phyloP scores from a whole-genome alignment of 2,113 vertebrate genomes.

The Cathartes aura region DNA sequence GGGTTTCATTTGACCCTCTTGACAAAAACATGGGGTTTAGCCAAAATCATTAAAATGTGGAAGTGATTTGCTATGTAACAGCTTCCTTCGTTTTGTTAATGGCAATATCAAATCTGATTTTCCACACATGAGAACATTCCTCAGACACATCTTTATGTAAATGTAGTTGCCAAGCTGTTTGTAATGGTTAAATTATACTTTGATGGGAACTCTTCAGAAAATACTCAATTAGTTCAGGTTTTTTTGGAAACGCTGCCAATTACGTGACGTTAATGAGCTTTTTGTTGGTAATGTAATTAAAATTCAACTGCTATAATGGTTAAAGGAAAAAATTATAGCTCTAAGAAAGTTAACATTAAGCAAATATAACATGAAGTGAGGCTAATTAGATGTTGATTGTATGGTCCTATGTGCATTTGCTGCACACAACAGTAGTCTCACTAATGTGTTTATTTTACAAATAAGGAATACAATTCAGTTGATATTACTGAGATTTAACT shows the following conservation, averaged over 20 bases:
- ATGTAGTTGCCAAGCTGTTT: slow-evolving; percentile 86
- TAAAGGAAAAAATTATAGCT: slow-evolving; percentile 75
- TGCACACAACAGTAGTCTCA: slow-evolving; percentile 69
- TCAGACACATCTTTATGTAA: slow-evolving; percentile 83
- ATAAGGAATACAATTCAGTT: slow-evolving; percentile 38
- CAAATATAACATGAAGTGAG: slow-evolving; percentile 78
- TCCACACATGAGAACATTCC: slow-evolving; percentile 80
- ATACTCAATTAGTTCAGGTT: slow-evolving; percentile 84
- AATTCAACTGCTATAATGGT: slow-evolving; percentile 82
- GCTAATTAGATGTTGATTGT: slow-evolving; percentile 79
- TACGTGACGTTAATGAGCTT: slow-evolving; percentile 83
- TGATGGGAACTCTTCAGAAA: slow-evolving; percentile 84
- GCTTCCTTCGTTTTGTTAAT: slow-evolving; percentile 71
- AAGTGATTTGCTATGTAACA: slow-evolving; percentile 57
- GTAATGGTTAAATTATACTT: slow-evolving; percentile 86
- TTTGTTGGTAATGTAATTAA: slow-evolving; percentile 86
- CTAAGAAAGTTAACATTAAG: slow-evolving; percentile 78
- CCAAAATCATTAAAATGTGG: slow-evolving; percentile 59
- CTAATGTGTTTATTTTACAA: slow-evolving; percentile 65
- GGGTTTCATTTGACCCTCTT: slow-evolving; percentile 21
- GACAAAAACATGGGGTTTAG: slow-evolving; percentile 42
- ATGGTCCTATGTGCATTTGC: slow-evolving; percentile 67
- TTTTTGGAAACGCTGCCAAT: slow-evolving; percentile 84
- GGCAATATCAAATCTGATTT: slow-evolving; percentile 80
- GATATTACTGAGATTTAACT: not conserved